These are phyloP conservation scores for Apostichopus japonicus DNA, from an alignment of 35 echinoderm and acorn worm genomes.

Conservation along the genomic window DNA sequence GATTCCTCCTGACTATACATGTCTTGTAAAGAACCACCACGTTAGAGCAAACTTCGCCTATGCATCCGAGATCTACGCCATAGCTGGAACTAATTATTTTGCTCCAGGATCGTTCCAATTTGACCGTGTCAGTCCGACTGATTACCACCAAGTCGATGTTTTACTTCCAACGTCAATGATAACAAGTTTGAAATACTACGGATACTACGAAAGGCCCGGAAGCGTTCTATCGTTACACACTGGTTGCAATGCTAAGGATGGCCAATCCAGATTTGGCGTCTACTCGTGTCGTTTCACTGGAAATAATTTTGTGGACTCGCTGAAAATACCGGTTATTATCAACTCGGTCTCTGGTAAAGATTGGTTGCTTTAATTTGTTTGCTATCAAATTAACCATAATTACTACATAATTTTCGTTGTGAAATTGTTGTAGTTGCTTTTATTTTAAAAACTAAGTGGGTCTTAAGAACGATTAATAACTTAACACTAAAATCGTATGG, in stretches of 20 bases:
- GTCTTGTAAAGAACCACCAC: conserved; percentile 1
- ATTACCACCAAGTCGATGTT: neutral
- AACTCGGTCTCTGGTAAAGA: neutral
- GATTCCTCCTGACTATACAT: conserved; percentile 18
- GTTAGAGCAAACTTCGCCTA: conserved; percentile 3
- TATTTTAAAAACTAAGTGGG: too few relatives aligned
- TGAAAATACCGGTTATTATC: neutral
- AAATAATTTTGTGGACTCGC: neutral
- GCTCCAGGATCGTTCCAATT: neutral
- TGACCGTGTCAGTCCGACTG: neutral
- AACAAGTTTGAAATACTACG: neutral
- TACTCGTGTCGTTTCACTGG: neutral
- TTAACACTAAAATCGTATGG: too few relatives aligned
- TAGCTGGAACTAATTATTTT: neutral
- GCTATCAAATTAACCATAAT: too few relatives aligned
- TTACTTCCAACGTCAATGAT: neutral
- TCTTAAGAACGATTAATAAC: too few relatives aligned
- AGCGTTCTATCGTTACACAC: neutral
- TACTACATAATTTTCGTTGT: too few relatives aligned
- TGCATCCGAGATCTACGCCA: neutral
- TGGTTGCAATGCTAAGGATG: neutral
- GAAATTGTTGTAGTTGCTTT: too few relatives aligned
- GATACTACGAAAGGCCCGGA: too few relatives aligned
- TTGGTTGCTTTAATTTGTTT: too few relatives aligned
- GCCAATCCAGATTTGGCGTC: neutral